Evolutionary conservation across 2,113 vertebrate species (phyloP), one percentile per base, ranked within the genome.

Genomic region (Varanus komodoensis): DNA sequence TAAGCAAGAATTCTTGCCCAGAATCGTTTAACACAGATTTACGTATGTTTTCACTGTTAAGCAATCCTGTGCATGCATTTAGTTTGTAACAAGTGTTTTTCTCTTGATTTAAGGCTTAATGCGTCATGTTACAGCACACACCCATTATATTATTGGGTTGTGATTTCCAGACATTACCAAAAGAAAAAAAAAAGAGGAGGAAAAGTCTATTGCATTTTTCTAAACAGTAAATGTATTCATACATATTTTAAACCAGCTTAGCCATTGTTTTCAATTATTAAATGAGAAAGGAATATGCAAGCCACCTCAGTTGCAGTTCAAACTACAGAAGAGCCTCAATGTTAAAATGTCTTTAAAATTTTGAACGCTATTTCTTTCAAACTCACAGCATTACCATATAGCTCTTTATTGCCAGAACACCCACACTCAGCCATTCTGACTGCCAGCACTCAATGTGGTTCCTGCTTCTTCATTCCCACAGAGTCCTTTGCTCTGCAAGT

Each of bases 131-230:
- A 82, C 3, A 89, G 73, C n/a, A 90, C 64, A 25, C 78, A 44
- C 78, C n/a, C 89, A 50, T 79, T 88, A n/a, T 82, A 93, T 17
- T 19, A 91, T 89, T 90, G 34, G 57, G 91, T 44, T 1, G 9
- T 86, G 25, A 71, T 91, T 38, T 89, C 29, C 44, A 57, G 54
- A 38, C 29, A 50, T 73, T 82, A 29, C 38, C 38, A 44, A 44
- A 44, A 44, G 44, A 73, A 57, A 21, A 57, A 19, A 64, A 64
- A 50, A 69, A 48, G 69, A 12, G 54, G 12, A 52, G 25, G 1
- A 67, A 78, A 79, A 8, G 48, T 73, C 8, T 84, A 71, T 48
- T 82, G 69, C 6, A 85, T 21, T 34, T 32, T 1, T 0, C 2
- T 32, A 82, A 73, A 5, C 57, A 86, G 11, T 12, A 71, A 52